Conservation (phyloP, 2,888 invertebrate species). For the Hirtodrosophila alboralis region DNA sequence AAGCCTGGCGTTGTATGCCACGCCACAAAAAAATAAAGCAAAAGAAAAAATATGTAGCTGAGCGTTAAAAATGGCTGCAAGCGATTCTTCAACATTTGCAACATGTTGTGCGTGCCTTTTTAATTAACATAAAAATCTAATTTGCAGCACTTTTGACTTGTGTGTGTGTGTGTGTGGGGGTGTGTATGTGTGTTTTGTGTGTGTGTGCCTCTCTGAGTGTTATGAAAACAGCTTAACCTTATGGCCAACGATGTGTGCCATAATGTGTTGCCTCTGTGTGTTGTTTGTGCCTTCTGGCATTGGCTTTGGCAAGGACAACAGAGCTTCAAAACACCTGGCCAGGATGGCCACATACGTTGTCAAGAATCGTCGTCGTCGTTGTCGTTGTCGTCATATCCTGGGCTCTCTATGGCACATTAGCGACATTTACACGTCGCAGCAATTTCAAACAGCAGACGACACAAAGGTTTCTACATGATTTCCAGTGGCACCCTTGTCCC, state of each 20-base stretch:
- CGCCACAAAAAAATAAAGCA: conserved; percentile 3
- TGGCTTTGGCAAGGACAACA: conserved; percentile 69
- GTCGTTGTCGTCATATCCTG: conserved; percentile 28
- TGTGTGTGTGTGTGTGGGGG: conserved; percentile 12
- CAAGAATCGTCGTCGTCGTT: too few relatives aligned
- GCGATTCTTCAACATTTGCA: conserved; percentile 41
- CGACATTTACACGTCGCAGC: conserved; percentile 78
- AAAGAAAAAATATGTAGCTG: conserved; percentile 10
- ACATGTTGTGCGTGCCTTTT: conserved; percentile 72
- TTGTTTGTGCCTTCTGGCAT: conserved; percentile 57
- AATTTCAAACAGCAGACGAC: conserved; percentile 78
- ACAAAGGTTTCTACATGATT: conserved; percentile 40
- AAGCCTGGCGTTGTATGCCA: conserved; percentile 17
- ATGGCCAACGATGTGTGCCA: conserved; percentile 76
- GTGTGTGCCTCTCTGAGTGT: conserved; percentile 34
- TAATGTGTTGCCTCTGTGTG: conserved; percentile 48
- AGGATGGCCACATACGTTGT: conserved; percentile 43
- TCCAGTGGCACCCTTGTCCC: conserved; percentile 29
- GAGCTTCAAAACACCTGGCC: conserved; percentile 46
- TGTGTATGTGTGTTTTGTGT: conserved; percentile 3
- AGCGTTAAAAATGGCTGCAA: conserved; percentile 33
- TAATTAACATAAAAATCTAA: conserved; percentile 79
- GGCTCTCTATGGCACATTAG: conserved; percentile 62
- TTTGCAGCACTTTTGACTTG: conserved; percentile 68
- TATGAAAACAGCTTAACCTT: conserved; percentile 77